A percentile compares a stretch with the other conserved stretches of the same genome.
phyloP scores from a whole-genome alignment of 92 coral and sea anemone genomes.

The Epizoanthus stellaris region DNA sequence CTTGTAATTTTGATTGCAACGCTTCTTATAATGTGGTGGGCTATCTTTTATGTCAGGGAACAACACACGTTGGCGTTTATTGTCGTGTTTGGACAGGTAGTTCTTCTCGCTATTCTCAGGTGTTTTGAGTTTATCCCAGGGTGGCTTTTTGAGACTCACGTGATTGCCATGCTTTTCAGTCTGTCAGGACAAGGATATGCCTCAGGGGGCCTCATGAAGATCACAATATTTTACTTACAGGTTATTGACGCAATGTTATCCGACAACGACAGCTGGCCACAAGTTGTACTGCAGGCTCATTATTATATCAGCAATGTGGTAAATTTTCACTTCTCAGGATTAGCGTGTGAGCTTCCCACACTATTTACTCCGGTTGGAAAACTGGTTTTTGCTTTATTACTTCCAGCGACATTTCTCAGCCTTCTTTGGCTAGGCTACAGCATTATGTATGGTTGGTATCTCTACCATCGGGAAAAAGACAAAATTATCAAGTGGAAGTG shows the following conservation, averaged over 20 bases:
- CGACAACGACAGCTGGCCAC: constrained; percentile 71
- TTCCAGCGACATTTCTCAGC: constrained; percentile 59
- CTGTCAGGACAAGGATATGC: constrained; percentile 51
- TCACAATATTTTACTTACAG: constrained; percentile 77
- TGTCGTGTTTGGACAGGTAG: constrained; percentile 50
- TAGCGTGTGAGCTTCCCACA: constrained; percentile 72
- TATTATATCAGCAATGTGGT: constrained; percentile 70
- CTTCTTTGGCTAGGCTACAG: constrained; percentile 51
- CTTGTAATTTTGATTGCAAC: constrained; percentile 49
- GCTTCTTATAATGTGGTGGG: constrained; percentile 54
- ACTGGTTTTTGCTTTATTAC: constrained; percentile 54
- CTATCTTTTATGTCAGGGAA: constrained; percentile 31
- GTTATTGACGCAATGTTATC: constrained; percentile 78
- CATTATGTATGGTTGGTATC: constrained; percentile 27
- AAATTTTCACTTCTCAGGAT: constrained; percentile 72
- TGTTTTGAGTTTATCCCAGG: constrained; percentile 63
- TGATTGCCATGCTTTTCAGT: constrained; percentile 63
- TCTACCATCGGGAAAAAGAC: constrained; percentile 10
- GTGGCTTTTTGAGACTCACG: constrained; percentile 66
- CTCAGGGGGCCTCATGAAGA: constrained; percentile 55
- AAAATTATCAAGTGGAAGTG: constrained; percentile 34
- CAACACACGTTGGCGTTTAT: constrained; percentile 49
- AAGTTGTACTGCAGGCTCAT: constrained; percentile 53
- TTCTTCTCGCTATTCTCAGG: constrained; percentile 50
- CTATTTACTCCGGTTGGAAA: constrained; percentile 75